Evolutionary conservation across 2,797 vertebrate genomes (phyloP).

Genomic region (Amblyopsis hoosieri): DNA sequence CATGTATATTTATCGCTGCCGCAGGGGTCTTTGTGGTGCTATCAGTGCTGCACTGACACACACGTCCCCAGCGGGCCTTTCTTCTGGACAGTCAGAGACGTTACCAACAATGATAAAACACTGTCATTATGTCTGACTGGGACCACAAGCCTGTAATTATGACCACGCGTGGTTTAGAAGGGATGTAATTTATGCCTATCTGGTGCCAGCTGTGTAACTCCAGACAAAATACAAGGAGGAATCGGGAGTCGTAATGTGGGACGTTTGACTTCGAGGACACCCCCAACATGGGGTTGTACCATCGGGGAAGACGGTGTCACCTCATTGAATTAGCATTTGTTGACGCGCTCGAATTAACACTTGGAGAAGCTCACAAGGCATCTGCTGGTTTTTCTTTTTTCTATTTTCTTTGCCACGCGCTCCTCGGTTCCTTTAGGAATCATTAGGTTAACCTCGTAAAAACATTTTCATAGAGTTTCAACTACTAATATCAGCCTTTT

Average conservation of each 20-base stretch:
- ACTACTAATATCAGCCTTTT: slow-evolving; percentile 45
- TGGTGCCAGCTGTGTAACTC: slow-evolving; percentile 51
- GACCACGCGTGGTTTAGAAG: slow-evolving; percentile 55
- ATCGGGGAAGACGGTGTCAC: too few relatives aligned
- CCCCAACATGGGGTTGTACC: too few relatives aligned
- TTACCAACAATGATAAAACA: slow-evolving; percentile 64
- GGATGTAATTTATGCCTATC: slow-evolving; percentile 70
- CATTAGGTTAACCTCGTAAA: too few relatives aligned
- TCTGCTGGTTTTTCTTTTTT: too few relatives aligned
- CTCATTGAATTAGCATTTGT: too few relatives aligned
- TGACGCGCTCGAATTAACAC: too few relatives aligned
- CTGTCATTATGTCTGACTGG: slow-evolving; percentile 68
- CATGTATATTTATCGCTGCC: slow-evolving; percentile 62
- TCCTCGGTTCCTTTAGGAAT: too few relatives aligned
- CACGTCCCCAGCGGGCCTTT: slow-evolving; percentile 35
- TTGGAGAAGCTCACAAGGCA: too few relatives aligned
- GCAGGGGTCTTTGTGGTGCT: slow-evolving; percentile 45
- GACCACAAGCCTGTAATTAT: slow-evolving; percentile 66
- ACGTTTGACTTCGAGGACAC: neutral
- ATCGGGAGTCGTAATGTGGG: slow-evolving; percentile 37
- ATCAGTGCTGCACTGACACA: slow-evolving; percentile 47
- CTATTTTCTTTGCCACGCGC: too few relatives aligned
- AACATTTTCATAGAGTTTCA: slow-evolving; percentile 40
- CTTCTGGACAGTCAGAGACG: slow-evolving; percentile 57
- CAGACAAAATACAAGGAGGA: slow-evolving; percentile 32